Percentiles rank a stretch among this genome's conserved stretches.
phyloP scores from a whole-genome alignment of 30 jellyfish, hydroid and myxozoan genomes.

The Aurelia aurita region DNA sequence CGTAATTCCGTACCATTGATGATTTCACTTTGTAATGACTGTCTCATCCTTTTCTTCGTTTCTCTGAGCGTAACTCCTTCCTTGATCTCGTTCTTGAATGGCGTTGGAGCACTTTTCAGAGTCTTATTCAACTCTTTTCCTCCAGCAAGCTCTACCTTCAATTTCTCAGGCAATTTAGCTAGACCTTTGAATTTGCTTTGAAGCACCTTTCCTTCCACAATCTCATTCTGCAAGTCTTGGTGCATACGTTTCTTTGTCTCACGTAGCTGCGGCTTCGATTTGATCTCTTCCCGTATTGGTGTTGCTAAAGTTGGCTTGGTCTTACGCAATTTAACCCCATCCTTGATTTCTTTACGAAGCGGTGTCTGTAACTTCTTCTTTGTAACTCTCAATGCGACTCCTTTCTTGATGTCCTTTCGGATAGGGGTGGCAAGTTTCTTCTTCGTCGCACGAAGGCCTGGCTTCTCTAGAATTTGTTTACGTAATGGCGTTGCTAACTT shows the following conservation, averaged over 20 bases:
- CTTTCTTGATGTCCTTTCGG: constrained; percentile 53
- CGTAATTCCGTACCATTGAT: constrained; percentile 3
- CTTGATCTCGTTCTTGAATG: constrained; percentile 43
- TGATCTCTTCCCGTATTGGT: constrained; percentile 66
- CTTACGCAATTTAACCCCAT: constrained; percentile 33
- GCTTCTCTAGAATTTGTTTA: constrained; percentile 25
- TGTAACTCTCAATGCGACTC: constrained; percentile 53
- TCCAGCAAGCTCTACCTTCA: constrained; percentile 29
- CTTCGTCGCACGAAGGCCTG: constrained; percentile 40
- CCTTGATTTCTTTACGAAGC: constrained; percentile 59
- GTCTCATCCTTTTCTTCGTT: constrained; percentile 60
- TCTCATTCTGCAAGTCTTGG: constrained; percentile 46
- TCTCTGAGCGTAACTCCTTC: constrained; percentile 34
- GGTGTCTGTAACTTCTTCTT: constrained; percentile 79
- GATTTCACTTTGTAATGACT: constrained; percentile 37
- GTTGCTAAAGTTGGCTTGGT: constrained; percentile 59
- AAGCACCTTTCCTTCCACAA: constrained; percentile 32
- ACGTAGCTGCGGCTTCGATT: constrained; percentile 38
- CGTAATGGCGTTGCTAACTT: constrained; percentile 62
- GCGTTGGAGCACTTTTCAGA: constrained; percentile 31
- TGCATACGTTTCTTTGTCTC: constrained; percentile 48
- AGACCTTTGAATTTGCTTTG: constrained; percentile 21
- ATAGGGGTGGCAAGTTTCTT: constrained; percentile 70
- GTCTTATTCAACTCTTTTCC: constrained; percentile 14
- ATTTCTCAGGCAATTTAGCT: constrained; percentile 13